Evolutionary conservation across 2,797 vertebrate genomes (phyloP).

Genomic region (Nannoperca australis): DNA sequence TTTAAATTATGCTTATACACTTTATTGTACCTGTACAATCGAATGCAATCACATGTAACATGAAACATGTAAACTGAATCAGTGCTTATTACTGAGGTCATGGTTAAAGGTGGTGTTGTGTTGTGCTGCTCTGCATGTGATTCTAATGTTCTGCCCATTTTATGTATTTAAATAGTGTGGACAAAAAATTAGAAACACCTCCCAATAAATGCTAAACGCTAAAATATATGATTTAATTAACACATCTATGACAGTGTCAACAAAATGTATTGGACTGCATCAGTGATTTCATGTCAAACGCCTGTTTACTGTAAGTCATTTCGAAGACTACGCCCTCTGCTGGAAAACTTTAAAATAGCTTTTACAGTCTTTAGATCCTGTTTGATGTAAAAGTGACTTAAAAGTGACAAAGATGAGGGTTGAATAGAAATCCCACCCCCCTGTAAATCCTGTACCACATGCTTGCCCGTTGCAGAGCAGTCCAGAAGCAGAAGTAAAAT

Average conservation of each 20-base stretch:
- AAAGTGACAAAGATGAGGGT: background rate
- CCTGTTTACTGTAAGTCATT: constrained; percentile 23
- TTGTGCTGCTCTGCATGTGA: too few species aligned
- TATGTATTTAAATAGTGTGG: too few species aligned
- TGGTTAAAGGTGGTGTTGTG: background rate
- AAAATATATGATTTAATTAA: background rate
- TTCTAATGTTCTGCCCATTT: too few species aligned
- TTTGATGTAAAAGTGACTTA: background rate
- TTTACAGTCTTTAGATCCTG: background rate
- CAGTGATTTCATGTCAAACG: background rate
- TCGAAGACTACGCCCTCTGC: constrained; percentile 19
- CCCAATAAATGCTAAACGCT: background rate
- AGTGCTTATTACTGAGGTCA: background rate
- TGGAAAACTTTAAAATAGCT: background rate
- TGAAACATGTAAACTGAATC: too few species aligned
- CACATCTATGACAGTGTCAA: background rate
- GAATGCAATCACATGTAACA: too few species aligned
- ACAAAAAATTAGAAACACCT: too few species aligned
- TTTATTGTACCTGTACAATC: too few species aligned
- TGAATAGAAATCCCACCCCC: background rate
- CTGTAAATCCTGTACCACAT: background rate
- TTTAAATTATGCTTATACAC: too few species aligned
- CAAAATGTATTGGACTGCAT: background rate
- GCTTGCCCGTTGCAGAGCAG: background rate
- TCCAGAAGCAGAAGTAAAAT: constrained; percentile 64